Evolutionary conservation across 1,140 invertebrate species (phyloP).

Genomic region (Epicauta chinensis): DNA sequence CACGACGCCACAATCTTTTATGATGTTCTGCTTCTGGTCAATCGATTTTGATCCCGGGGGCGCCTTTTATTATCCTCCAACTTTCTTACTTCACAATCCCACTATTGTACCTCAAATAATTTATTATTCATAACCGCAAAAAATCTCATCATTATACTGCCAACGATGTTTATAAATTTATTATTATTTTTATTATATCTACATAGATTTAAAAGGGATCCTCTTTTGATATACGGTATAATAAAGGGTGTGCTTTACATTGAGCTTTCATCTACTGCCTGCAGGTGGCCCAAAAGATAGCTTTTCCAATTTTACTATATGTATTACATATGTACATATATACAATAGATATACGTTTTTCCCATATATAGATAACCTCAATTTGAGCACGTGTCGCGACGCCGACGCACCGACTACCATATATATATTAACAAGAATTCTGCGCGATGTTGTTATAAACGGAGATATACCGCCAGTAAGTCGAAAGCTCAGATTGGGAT

Average conservation of each 20-base stretch:
- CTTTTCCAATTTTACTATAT: constrained; percentile 1
- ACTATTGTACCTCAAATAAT: too few relatives aligned
- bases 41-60: too few relatives aligned
- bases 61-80: too few relatives aligned
- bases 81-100: too few relatives aligned
- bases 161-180: too few relatives aligned
- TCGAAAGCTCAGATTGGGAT: neutral
- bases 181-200: too few relatives aligned
- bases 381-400: constrained; percentile 8
- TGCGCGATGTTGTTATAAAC: constrained; percentile 8
- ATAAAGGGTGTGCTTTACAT: neutral
- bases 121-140: too few relatives aligned
- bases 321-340: constrained; percentile 7
- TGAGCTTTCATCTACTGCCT: neutral
- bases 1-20: too few relatives aligned
- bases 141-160: too few relatives aligned
- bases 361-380: constrained; percentile 8
- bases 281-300: constrained; percentile 2
- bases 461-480: constrained; percentile 10
- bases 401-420: constrained; percentile 5
- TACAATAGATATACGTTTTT: neutral
- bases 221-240: constrained; percentile 7
- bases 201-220: too few relatives aligned
- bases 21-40: too few relatives aligned
- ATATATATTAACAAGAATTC: neutral